Conservation (phyloP, 23 tunicate species). For the Halocynthia aurantium region DNA sequence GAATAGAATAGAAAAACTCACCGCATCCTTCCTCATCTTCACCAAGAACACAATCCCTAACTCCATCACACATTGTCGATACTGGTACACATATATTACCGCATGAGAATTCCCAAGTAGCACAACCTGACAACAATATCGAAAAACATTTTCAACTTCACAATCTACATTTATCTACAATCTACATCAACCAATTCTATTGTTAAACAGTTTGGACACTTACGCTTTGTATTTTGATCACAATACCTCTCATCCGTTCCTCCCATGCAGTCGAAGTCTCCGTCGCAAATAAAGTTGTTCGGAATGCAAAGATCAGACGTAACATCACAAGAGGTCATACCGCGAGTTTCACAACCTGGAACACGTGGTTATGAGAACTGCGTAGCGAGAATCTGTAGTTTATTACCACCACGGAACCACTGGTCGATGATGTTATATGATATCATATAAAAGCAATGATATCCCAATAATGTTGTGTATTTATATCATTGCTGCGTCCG, state of each 20-base stretch:
- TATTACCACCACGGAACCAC: too few species aligned
- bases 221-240: not conserved
- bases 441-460: too few species aligned
- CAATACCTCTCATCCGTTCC: conserved; percentile 49
- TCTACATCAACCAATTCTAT: not conserved
- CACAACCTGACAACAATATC: conserved; percentile 28
- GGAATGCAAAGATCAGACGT: conserved; percentile 32
- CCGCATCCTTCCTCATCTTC: conserved; percentile 59
- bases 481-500: too few species aligned
- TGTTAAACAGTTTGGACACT: not conserved
- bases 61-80: conserved; percentile 61
- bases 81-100: conserved; percentile 44
- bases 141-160: not conserved
- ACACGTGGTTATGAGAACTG: too few species aligned
- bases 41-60: conserved; percentile 30
- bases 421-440: too few species aligned
- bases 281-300: conserved; percentile 38
- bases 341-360: conserved; percentile 53
- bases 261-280: conserved; percentile 42
- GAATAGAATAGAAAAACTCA: not conserved
- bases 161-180: too few species aligned
- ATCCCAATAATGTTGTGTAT: too few species aligned
- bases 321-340: conserved; percentile 29
- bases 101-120: conserved; percentile 39
- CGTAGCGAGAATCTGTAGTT: too few species aligned